Evolutionary conservation across 2,888 invertebrate species (phyloP), one percentile per base, ranked within the genome.

Genomic region (Xestia ashworthii): DNA sequence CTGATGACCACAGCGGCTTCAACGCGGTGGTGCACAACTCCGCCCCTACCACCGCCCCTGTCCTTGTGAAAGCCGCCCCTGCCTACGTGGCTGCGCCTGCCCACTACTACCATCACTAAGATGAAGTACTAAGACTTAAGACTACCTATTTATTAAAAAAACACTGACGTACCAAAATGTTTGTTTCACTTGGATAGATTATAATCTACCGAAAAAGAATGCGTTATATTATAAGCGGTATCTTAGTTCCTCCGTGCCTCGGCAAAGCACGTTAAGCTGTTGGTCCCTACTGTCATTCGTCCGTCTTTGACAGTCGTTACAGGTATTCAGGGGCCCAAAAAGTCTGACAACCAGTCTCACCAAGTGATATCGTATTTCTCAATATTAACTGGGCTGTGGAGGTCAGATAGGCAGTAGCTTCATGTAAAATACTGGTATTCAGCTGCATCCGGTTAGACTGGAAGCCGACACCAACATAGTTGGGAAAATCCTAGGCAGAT

Each of bases 1-100:
- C 96, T 73, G 96, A 96, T 80, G 95, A 95, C 87, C 95, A 96
- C 92, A 95, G 90, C 83, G 96, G 96, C 22, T 94, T 94, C 91
- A 94, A 94, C 92, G 92, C 93, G 22, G 92, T 93, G 72, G 93
- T 94, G 55, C 92, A 93, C 91, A 92, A 93, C 90, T 68, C 86
- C 67, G 93, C 93, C 6, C 92, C 93, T 80, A 90, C 91, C 4
- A 89, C 92, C 74, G 89, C 90, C 5, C 90, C 90, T 48, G 84
- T 80, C 32, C 80, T 73, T 70, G 68, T 87, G 76, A 91, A 91
- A 78, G 84, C 90, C 46, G 88, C 89, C n/a, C 86, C 88, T n/a
- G 83, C 64, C 16, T 83, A 81, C 80, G 88, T 86, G 0, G 83
- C 86, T 5, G 82, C 86, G 32, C 84, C 89, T n/a, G 83, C 89